Base-by-base conservation (phyloP, 2,888 invertebrate genomes). In the Liodrosophila aerea region DNA sequence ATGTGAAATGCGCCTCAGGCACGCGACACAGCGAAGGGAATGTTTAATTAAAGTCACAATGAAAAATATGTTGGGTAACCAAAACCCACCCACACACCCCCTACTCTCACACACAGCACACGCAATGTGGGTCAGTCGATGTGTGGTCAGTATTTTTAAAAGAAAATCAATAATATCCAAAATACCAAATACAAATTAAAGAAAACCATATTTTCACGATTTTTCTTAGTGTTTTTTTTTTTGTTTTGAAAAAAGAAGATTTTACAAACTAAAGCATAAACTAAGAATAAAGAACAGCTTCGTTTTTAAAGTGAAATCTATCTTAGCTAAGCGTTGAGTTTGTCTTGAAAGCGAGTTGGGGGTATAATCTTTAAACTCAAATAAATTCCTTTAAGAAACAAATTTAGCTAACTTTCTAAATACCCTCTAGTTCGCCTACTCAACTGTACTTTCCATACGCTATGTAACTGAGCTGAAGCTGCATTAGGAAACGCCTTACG, bases 21-120 rank as follows among this genome's bases (percentile, higher is more conserved):
- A 80, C 83, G 64, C 82, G 49, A 64, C 50, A 49, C 27, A 47
- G 11, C 15, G 13, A 36, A 7, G 12, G 30, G 7, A 60, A 78
- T 64, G 54, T 70, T 73, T 83, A 80, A 80, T 80, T 85, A 85
- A 85, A 85, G 80, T 60, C 76, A 67, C 78, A 76, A 76, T 63
- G 62, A 43, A 47, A 51, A 75, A 69, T 78, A 57, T 59, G 73
- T 85, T 85, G 65, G 46, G 58, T 33, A 44, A n/a, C 16, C 9
- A 11, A n/a, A n/a, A n/a, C n/a, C n/a, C n/a, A n/a, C n/a, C n/a
- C n/a, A n/a, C n/a, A n/a, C n/a, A n/a, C n/a, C n/a, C n/a, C n/a
- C n/a, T n/a, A n/a, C n/a, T n/a, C n/a, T n/a, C n/a, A 5, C 30
- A 13, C 18, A 41, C 1, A 33, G 40, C 57, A 37, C 66, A 34